Base-by-base conservation (phyloP, 2,113 vertebrate species). In the Tor tambroides region DNA sequence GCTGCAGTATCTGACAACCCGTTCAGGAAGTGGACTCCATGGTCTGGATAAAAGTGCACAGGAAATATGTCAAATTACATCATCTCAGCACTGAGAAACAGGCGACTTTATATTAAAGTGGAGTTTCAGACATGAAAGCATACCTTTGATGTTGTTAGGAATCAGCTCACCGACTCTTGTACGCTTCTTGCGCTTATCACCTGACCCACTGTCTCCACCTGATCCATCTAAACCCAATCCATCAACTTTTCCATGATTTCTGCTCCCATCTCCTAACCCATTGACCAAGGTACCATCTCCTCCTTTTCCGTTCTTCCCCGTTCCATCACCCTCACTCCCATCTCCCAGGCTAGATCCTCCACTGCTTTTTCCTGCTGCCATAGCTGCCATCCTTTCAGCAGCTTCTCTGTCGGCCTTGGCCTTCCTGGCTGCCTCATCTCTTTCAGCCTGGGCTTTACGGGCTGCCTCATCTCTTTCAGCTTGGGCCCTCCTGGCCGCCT, bases 1-100 rank as follows among this genome's bases (percentile, higher is more conserved):
- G 93, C 96, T 35, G 85, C 83, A 0, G 88, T 87, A 3, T 96
- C 94, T 11, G 94, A 90, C 86, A 98, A 91, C 7, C 94, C 96
- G 81, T 94, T 95, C 87, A 95, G 91, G 89, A 98, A 93, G 89
- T 88, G 91, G 89, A 94, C 93, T 1, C 83, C 85, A 0, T 85
- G 86, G 38, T 89, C 97, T 98, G 91, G n/a, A 63, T 23, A 78
- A 28, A 41, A 51, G 32, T 14, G 8, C 2, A 81, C 3, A 41
- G 12, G 11, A 87, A 83, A 46, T 17, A 49, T 59, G 10, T 26
- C 61, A 59, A 10, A 82, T 77, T 56, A 65, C 28, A 74, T 51
- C 4, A 30, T 81, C n/a, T 28, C 12, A 69, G 15, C 63, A 35
- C 19, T 30, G 19, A 32, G 23, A 28, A 14, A 32, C 6, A 49